Evolutionary conservation across 2,797 vertebrate genomes (phyloP).

Genomic region (Coccyzus lansbergi): DNA sequence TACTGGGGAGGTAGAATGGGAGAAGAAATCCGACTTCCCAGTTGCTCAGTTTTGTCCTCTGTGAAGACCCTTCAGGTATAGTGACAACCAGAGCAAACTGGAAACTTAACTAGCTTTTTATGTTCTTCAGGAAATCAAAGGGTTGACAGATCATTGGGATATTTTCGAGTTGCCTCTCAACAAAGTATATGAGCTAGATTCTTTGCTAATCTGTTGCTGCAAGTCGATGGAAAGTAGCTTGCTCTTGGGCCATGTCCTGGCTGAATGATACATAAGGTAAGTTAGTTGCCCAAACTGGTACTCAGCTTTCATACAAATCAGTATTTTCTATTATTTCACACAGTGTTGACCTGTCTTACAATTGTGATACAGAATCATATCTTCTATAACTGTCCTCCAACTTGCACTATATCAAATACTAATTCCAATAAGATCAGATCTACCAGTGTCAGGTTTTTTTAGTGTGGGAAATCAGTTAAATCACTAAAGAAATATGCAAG

Average conservation of each 20-base stretch:
- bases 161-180: not conserved
- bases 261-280: not conserved
- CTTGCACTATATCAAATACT: not conserved
- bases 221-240: not conserved
- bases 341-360: not conserved
- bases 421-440: not conserved
- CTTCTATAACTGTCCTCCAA: not conserved
- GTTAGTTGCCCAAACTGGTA: not conserved
- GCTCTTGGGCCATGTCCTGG: not conserved
- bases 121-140: not conserved
- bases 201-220: not conserved
- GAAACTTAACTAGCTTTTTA: not conserved
- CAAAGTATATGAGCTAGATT: not conserved
- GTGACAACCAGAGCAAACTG: not conserved
- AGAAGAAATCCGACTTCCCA: not conserved
- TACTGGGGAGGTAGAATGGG: not conserved
- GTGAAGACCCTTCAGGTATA: not conserved
- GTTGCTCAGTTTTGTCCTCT: not conserved
- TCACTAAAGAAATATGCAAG: not conserved
- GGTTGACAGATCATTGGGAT: not conserved
- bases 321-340: not conserved
- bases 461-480: not conserved
- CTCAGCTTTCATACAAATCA: not conserved
- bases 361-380: not conserved
- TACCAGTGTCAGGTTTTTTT: not conserved